These are phyloP conservation scores for Budorcas taxicolor DNA, from an alignment of 2,113 vertebrate species.

Conservation along the genomic window DNA sequence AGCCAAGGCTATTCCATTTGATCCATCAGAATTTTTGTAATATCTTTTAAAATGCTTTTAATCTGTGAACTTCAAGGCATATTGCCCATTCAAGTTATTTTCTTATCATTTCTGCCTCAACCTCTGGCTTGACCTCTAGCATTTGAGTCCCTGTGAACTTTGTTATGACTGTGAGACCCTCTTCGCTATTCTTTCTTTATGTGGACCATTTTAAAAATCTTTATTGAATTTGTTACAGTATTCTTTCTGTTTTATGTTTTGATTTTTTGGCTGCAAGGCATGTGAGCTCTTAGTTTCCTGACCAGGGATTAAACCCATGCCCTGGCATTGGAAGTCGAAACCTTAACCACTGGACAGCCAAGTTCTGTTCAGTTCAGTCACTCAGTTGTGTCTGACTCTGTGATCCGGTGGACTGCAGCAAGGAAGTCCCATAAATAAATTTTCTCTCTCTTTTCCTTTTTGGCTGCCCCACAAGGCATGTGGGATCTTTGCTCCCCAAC, in stretches of 20 bases:
- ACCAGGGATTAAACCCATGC: not conserved
- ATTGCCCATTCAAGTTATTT: not conserved
- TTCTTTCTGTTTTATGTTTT: not conserved
- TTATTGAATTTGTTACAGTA: not conserved
- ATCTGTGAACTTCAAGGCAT: not conserved
- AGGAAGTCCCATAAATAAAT: not conserved
- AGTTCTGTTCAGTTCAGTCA: not conserved
- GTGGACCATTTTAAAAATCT: not conserved
- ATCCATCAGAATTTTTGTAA: not conserved
- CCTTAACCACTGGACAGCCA: not conserved
- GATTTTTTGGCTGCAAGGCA: not conserved
- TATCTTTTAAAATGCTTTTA: not conserved
- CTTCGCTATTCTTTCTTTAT: not conserved
- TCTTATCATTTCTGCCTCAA: not conserved
- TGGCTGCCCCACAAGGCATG: not conserved
- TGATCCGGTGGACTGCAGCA: not conserved
- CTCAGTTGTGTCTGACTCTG: not conserved
- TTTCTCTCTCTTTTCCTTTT: not conserved
- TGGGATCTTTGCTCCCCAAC: not conserved
- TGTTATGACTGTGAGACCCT: not conserved
- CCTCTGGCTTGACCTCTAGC: not conserved
- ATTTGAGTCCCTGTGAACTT: not conserved
- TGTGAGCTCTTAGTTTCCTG: not conserved
- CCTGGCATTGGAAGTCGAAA: not conserved
- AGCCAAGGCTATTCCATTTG: not conserved